Percentiles rank a stretch among this genome's conserved stretches.
These are phyloP conservation scores for Diachasmimorpha longicaudata DNA, from an alignment of 1,140 invertebrate species.

Conservation along the genomic window DNA sequence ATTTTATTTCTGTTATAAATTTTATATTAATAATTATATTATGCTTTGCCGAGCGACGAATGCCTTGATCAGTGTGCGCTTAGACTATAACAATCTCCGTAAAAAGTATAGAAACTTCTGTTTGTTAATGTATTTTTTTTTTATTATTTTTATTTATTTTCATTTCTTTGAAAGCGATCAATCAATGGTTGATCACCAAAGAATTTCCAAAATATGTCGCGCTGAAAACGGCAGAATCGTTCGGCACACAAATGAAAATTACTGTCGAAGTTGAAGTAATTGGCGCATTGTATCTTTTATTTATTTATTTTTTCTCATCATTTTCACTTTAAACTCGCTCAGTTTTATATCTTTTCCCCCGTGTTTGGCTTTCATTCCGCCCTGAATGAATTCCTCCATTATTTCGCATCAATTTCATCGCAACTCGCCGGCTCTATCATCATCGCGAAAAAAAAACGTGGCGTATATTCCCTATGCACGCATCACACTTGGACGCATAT, in stretches of 20 bases:
- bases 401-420: neutral
- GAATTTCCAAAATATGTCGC: conserved; percentile 59
- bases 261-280: conserved; percentile 63
- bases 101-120: conserved; percentile 62
- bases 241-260: conserved; percentile 63
- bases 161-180: conserved; percentile 40
- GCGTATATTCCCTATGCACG: neutral
- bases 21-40: conserved; percentile 43
- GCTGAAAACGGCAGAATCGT: conserved; percentile 62
- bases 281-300: conserved; percentile 53
- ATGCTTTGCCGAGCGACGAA: conserved; percentile 57
- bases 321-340: conserved; percentile 38
- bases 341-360: neutral
- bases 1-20: conserved; percentile 64
- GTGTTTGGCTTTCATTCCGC: neutral
- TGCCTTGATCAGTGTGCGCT: neutral
- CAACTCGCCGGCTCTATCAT: neutral
- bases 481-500: neutral
- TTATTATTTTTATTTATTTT: conserved; percentile 31
- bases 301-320: neutral
- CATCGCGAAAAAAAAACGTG: neutral
- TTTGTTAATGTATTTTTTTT: conserved; percentile 54
- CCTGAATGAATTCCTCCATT: neutral
- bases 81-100: conserved; percentile 35
- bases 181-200: conserved; percentile 49